phyloP scores from a whole-genome alignment of 2,888 invertebrate species.

The Monopis laevigella region DNA sequence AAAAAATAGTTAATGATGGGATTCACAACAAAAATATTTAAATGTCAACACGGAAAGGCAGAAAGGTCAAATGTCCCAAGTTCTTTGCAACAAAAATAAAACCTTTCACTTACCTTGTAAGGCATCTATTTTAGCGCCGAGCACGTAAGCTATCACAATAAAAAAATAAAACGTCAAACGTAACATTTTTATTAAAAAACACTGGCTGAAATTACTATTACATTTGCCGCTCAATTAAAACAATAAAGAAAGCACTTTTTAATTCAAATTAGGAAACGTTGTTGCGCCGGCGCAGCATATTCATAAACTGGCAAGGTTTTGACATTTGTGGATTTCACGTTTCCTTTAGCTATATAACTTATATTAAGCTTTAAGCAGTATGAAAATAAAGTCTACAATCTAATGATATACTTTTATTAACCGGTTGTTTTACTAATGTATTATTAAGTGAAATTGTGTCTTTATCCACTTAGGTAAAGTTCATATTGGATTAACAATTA shows the following conservation, averaged over 20 bases:
- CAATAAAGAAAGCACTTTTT: conserved; percentile 8
- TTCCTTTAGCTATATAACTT: conserved; percentile 23
- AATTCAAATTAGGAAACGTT: conserved; percentile 14
- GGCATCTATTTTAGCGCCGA: too few species aligned
- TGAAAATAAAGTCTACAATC: too few species aligned
- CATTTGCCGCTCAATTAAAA: not conserved
- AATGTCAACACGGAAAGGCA: not conserved
- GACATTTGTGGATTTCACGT: conserved; percentile 34
- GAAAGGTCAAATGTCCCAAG: not conserved
- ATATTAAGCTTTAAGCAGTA: conserved; percentile 16
- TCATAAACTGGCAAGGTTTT: conserved; percentile 22
- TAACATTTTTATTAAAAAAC: conserved; percentile 35
- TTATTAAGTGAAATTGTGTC: too few species aligned
- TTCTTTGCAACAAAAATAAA: conserved; percentile 2
- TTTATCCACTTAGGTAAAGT: too few species aligned
- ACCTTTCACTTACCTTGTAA: conserved; percentile 57
- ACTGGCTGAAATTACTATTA: conserved; percentile 3
- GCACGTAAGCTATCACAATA: conserved; percentile 31
- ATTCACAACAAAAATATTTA: not conserved
- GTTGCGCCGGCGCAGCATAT: conserved; percentile 13
- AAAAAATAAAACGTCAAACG: conserved; percentile 30
- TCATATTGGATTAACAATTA: too few species aligned
- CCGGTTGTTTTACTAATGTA: too few species aligned
- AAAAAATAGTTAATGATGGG: too few species aligned
- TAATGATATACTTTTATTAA: too few species aligned